Base-by-base conservation (phyloP, 2,888 invertebrate species). In the Chymomyza fuscimana region DNA sequence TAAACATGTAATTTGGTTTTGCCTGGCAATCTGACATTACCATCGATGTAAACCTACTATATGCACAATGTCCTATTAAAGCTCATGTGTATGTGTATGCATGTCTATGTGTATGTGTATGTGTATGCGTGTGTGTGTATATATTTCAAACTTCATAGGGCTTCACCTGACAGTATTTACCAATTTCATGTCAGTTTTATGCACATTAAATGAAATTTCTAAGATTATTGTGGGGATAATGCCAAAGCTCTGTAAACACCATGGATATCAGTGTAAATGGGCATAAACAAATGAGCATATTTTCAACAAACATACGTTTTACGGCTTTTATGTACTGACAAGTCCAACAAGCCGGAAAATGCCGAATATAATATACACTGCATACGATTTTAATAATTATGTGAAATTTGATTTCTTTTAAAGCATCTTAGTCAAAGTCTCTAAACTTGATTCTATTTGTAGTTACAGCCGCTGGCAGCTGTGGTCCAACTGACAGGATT, bases 401-500 rank as follows among this genome's bases (percentile, higher is more conserved):
- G 68, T 80, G 86, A 88, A 88, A 19, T 19, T 19, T 19, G 87
- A 80, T 78, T 84, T 84, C 76, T 82, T 86, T 75, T 22, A 15
- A 80, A 82, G 77, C 82, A 88, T 76, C 72, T 67, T 56, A 40
- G 69, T 56, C 25, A 74, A 76, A 65, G 73, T 59, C 73, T 78
- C 76, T 9, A 36, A 51, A 62, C 15, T 7, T 16, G 40, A 16
- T 63, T 76, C 82, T 91, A 95, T 94, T 99, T 98, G 92, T 99
- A 98, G 85, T 99, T 94, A 98, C 99, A 99, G 82, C 94, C n/a
- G n/a, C n/a, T n/a, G n/a, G n/a, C n/a, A n/a, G n/a, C n/a, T n/a
- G n/a, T n/a, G n/a, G n/a, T n/a, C n/a, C n/a, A n/a, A n/a, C n/a
- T n/a, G n/a, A 96, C 93, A 61, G 97, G 93, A 93, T 95, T 95